phyloP scores from a whole-genome alignment of 2,888 invertebrate genomes.

The Galerucella pusilla region DNA sequence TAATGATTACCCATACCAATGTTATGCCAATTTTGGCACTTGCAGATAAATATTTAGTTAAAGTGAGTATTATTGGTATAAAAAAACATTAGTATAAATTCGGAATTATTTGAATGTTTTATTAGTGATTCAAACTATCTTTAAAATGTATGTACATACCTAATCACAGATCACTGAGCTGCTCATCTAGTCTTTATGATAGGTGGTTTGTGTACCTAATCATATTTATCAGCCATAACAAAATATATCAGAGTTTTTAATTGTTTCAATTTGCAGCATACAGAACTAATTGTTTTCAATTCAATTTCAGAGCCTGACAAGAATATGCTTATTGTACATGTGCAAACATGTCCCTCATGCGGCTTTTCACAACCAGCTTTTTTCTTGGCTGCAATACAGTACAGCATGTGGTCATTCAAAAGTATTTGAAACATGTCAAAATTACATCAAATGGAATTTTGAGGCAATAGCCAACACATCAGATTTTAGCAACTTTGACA shows the following conservation, averaged over 20 bases:
- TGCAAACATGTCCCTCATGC: constrained; percentile 86
- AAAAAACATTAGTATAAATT: no score
- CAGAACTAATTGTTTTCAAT: constrained; percentile 3
- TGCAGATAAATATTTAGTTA: constrained; percentile 95
- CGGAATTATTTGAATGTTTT: no score
- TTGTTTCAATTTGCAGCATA: no score
- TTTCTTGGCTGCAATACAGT: constrained; percentile 93
- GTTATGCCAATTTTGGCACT: constrained; percentile 89
- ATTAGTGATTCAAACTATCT: no score
- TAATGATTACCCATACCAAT: constrained; percentile 83
- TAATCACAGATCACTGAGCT: no score
- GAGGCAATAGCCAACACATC: constrained; percentile 82
- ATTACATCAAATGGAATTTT: constrained; percentile 92
- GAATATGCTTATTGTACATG: constrained; percentile 89
- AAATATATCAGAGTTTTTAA: no score
- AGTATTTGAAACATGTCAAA: constrained; percentile 77
- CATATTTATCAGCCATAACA: no score
- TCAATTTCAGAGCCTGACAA: constrained; percentile 77
- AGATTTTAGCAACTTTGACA: constrained; percentile 86
- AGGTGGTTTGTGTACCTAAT: no score
- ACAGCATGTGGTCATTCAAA: constrained; percentile 82
- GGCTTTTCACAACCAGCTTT: constrained; percentile 81
- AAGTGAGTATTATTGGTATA: constrained; percentile 67
- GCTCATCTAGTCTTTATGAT: no score
- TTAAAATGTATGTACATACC: no score